Evolutionary conservation across 2,797 vertebrate genomes (phyloP).

Genomic region (Girardinus metallicus): DNA sequence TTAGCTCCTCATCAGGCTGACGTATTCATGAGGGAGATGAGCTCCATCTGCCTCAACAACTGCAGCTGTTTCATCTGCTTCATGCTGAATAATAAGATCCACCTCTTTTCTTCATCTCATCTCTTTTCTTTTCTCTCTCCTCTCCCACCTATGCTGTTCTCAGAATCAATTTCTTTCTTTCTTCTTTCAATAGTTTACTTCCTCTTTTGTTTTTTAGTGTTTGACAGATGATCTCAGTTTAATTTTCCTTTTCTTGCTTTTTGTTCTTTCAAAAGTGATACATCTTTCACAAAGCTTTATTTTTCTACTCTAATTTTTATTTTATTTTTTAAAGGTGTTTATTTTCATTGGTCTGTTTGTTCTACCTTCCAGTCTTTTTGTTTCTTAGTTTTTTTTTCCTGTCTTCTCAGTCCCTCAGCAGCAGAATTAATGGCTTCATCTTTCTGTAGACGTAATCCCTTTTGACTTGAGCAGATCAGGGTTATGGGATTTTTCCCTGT

Average conservation of each 20-base stretch:
- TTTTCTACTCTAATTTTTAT: background rate
- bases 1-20: constrained; percentile 49
- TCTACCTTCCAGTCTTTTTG: background rate
- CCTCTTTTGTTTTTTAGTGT: background rate
- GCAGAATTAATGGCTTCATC: background rate
- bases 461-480: constrained; percentile 1
- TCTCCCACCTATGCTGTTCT: background rate
- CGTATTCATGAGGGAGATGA: constrained; percentile 50
- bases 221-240: background rate
- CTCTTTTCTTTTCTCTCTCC: background rate
- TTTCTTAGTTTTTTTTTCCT: background rate
- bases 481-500: background rate
- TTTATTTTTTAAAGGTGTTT: too few species aligned
- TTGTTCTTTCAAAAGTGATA: background rate
- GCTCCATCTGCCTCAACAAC: constrained; percentile 52
- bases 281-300: background rate
- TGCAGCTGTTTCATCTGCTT: constrained; percentile 53
- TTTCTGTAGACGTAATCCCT: background rate
- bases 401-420: background rate
- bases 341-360: background rate
- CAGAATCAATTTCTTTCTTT: background rate
- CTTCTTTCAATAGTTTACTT: background rate
- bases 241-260: background rate
- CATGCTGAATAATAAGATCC: constrained; percentile 57
- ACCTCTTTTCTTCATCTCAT: constrained; percentile 50